Evolutionary conservation across 2,113 vertebrate species (phyloP).

Genomic region (Mus pahari): DNA sequence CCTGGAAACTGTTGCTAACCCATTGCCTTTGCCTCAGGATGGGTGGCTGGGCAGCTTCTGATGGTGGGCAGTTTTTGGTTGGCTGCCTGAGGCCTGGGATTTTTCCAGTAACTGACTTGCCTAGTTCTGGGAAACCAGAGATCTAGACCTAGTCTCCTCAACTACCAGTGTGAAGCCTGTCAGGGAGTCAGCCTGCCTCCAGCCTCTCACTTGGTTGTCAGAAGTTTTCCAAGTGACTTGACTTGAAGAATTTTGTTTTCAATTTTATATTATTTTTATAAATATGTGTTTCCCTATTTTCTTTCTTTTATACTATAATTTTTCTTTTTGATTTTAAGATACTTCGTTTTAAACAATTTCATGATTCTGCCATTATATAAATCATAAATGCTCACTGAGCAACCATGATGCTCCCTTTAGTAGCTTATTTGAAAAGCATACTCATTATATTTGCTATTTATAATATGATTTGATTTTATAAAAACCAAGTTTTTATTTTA

Average conservation of each 20-base stretch:
- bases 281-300: constrained; percentile 37
- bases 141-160: too few relatives aligned
- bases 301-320: not conserved
- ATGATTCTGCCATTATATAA: not conserved
- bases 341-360: not conserved
- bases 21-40: too few relatives aligned
- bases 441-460: constrained; percentile 19
- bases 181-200: too few relatives aligned
- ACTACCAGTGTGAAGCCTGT: too few relatives aligned
- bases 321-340: constrained; percentile 13
- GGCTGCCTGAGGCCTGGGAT: too few relatives aligned
- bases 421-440: not conserved
- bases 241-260: constrained; percentile 49
- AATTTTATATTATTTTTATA: constrained; percentile 34
- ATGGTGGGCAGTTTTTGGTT: too few relatives aligned
- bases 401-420: not conserved
- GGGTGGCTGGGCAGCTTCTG: too few relatives aligned
- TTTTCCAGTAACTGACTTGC: too few relatives aligned
- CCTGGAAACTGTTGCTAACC: too few relatives aligned
- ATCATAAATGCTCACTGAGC: not conserved
- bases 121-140: too few relatives aligned
- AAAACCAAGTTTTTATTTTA: constrained; percentile 20
- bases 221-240: constrained; percentile 38
- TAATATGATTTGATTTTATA: constrained; percentile 35
- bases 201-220: constrained; percentile 1